Conservation (phyloP, 2,797 vertebrate genomes). For the Bradypus variegatus region DNA sequence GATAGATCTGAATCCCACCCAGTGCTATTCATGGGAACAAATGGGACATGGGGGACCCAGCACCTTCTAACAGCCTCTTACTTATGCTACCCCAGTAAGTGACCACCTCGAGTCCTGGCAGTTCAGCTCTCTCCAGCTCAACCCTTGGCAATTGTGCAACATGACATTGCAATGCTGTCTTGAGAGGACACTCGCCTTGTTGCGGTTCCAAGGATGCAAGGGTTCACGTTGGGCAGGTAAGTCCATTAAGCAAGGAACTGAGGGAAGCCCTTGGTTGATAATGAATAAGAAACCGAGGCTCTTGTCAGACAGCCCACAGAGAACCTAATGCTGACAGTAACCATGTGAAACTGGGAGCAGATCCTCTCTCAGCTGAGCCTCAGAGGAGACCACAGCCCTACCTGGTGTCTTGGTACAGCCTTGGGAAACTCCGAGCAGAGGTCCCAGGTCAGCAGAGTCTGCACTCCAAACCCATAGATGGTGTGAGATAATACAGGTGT, state of each 20-base stretch:
- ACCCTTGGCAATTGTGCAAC: too few species aligned
- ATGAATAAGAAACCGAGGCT: background rate
- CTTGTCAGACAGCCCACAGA: background rate
- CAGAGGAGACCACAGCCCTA: background rate
- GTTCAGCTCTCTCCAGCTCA: too few species aligned
- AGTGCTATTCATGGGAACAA: too few species aligned
- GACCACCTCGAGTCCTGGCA: too few species aligned
- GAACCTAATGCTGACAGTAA: background rate
- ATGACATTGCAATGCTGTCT: background rate
- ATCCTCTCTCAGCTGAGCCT: background rate
- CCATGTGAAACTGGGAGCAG: too few species aligned
- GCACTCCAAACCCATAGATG: background rate
- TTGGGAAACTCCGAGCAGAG: background rate
- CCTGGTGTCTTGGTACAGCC: background rate
- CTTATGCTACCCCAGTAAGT: too few species aligned
- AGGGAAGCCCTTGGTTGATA: background rate
- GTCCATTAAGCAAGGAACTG: background rate
- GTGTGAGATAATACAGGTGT: too few species aligned
- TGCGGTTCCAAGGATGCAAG: background rate
- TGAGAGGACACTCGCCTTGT: background rate
- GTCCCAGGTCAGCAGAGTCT: accelerated
- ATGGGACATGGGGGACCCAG: too few species aligned
- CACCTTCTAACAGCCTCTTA: too few species aligned
- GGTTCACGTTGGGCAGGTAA: background rate
- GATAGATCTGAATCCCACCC: too few species aligned